phyloP scores from a whole-genome alignment of 2,113 vertebrate species.

The Platysternon megacephalum region DNA sequence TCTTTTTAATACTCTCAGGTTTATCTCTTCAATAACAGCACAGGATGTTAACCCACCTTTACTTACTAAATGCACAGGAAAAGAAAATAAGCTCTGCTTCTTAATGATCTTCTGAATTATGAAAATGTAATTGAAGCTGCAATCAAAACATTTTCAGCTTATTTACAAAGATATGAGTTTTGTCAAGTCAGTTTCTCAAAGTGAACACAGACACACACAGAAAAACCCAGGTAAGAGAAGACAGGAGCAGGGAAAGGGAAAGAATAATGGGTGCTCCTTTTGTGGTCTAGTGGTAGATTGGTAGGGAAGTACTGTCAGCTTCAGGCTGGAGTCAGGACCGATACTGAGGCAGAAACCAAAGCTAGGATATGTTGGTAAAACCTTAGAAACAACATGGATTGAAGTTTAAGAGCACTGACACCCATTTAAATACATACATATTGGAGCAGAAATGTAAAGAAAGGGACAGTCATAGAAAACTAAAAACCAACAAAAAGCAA shows the following conservation, averaged over 20 bases:
- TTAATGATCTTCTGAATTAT: not conserved
- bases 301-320: not conserved
- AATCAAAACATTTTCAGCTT: not conserved
- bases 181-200: not conserved
- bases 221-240: not conserved
- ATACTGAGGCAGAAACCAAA: not conserved
- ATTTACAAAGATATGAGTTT: not conserved
- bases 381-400: rapidly evolving
- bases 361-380: not conserved
- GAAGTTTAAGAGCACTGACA: not conserved
- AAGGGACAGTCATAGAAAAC: not conserved
- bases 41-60: not conserved
- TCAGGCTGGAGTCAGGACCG: not conserved
- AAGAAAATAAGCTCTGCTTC: not conserved
- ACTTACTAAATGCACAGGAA: not conserved
- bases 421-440: not conserved
- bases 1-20: not conserved
- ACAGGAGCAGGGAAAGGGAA: not conserved
- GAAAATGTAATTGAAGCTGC: not conserved
- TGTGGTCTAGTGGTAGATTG: not conserved
- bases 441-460: not conserved
- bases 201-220: not conserved
- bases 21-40: too few species aligned
- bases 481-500: not conserved
- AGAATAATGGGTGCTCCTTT: rapidly evolving